Evolutionary conservation across 2,888 invertebrate genomes (phyloP), one percentile per base, ranked within the genome.

Genomic region (Digitonthophagus gazella): DNA sequence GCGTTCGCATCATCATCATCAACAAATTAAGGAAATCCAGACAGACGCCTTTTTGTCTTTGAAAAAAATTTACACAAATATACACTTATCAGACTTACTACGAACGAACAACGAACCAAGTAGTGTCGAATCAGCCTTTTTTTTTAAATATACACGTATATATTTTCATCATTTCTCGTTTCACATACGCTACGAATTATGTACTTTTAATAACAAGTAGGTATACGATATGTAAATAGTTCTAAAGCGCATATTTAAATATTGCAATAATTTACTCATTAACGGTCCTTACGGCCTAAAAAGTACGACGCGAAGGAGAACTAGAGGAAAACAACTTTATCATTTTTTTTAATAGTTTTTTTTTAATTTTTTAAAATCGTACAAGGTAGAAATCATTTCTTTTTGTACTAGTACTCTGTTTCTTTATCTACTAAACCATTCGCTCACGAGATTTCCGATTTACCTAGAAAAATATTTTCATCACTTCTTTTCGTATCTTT

Each of bases 161-260:
- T 67, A 69, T 69, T 58, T 67, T 18, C 15, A 56, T 57, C 58
- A 15, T 56, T 66, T 55, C 58, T 64, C 15, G 61, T 64, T n/a
- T n/a, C 28, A 44, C 28, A 44, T 44, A 44, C 28, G 28, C 28
- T 55, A 15, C 58, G 19, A 44, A 66, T 58, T 28, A 56, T 64
- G 64, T 67, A 64, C 22, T 54, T 68, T 56, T 28, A 65, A 65
- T 67, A 70, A 70, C 68, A 70, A 70, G 65, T 56, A 68, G 16
- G 61, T 57, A 58, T 70, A 70, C 70, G 70, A 70, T 70, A 70
- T 70, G 70, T 70, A 67, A 70, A 67, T 67, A 70, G 67, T 70
- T 70, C 67, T 69, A 69, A 70, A 70, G 70, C 70, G 66, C 66
- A 67, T 68, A 65, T 61, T 69, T 70, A 67, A 67, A 70, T 70